phyloP scores from a whole-genome alignment of 2,113 vertebrate genomes.

The Sturnus vulgaris region DNA sequence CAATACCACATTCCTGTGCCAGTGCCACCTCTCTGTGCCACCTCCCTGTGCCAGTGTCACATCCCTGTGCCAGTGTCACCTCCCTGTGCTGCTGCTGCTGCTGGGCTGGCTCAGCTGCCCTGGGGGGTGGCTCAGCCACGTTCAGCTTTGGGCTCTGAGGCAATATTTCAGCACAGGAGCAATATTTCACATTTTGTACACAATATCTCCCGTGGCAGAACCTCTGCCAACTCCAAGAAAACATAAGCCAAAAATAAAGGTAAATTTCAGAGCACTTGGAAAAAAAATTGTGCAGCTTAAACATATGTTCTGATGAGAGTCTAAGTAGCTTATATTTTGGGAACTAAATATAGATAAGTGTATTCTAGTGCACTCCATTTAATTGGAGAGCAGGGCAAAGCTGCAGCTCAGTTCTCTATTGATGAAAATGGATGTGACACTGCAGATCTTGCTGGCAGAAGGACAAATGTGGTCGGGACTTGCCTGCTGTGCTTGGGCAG shows the following conservation, averaged over 20 bases:
- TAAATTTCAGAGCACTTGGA: neutral
- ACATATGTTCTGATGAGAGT: neutral
- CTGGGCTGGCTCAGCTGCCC: neutral
- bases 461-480: neutral
- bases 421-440: accelerated
- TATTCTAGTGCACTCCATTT: neutral
- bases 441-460: neutral
- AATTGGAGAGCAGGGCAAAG: neutral
- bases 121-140: accelerated
- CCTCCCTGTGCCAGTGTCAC: too few relatives aligned
- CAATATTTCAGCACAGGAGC: neutral
- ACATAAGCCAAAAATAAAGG: neutral
- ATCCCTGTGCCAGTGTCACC: too few relatives aligned
- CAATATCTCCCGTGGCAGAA: neutral
- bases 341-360: neutral
- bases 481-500: neutral
- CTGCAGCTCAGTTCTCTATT: neutral
- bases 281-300: neutral
- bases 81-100: too few relatives aligned
- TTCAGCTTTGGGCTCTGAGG: neutral
- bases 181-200: neutral
- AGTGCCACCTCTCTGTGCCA: too few relatives aligned
- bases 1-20: too few relatives aligned
- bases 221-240: neutral
- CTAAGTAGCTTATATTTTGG: neutral